Conservation (phyloP, 2,113 vertebrate genomes). For the Otis tarda region DNA sequence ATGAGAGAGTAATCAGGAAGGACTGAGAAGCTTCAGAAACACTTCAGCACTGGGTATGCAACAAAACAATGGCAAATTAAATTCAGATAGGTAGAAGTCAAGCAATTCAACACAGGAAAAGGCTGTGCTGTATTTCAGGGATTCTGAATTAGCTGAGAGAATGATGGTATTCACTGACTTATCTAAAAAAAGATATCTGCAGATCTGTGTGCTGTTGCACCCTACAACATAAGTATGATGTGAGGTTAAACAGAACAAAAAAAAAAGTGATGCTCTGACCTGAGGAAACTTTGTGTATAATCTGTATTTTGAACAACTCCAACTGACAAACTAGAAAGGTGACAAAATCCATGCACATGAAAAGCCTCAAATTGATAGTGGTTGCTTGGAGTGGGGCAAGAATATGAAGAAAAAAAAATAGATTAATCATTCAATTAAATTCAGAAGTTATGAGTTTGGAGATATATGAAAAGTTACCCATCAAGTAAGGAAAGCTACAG, state of each 20-base stretch:
- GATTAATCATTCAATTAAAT: neutral
- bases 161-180: neutral
- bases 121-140: neutral
- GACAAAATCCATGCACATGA: neutral
- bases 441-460: neutral
- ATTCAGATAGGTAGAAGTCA: neutral
- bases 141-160: neutral
- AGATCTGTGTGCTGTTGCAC: neutral
- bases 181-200: neutral
- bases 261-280: neutral
- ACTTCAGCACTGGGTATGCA: neutral
- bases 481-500: neutral
- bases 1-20: neutral
- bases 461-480: neutral
- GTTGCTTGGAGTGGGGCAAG: neutral
- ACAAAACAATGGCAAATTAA: neutral
- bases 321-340: neutral
- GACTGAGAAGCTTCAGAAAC: neutral
- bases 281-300: neutral
- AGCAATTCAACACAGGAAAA: neutral
- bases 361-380: neutral
- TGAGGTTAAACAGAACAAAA: neutral
- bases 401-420: neutral
- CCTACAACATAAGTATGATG: accelerated
- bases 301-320: neutral